Evolutionary conservation across 2,888 invertebrate genomes (phyloP).

Genomic region (Heliconius cydno): DNA sequence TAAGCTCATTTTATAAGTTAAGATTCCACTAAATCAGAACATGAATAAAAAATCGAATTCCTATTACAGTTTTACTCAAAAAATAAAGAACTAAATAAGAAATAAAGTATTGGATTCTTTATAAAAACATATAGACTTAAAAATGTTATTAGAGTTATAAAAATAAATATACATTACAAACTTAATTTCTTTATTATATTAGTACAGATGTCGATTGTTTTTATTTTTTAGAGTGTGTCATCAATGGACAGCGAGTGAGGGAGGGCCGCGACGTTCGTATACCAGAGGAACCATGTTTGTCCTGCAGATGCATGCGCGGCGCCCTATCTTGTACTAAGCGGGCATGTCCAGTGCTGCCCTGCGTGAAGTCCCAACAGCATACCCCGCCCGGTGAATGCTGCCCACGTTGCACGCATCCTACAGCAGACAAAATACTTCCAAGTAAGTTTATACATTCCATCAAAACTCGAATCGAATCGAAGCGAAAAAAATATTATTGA

Average conservation of each 20-base stretch:
- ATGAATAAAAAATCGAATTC: no score
- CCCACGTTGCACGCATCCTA: constrained; percentile 77
- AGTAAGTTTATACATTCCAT: constrained; percentile 55
- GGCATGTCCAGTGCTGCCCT: constrained; percentile 95
- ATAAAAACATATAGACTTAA: neutral
- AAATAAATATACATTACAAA: no score
- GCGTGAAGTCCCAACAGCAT: constrained; percentile 87
- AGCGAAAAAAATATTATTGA: no score
- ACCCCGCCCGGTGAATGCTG: constrained; percentile 93
- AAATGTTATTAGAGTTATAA: neutral
- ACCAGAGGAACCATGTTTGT: constrained; percentile 93
- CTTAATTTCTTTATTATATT: no score
- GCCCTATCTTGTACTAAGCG: constrained; percentile 91
- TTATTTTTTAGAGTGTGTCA: constrained; percentile 87
- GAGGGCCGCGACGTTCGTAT: constrained; percentile 92
- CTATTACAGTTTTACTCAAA: neutral
- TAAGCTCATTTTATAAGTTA: constrained; percentile 51
- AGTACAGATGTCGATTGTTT: constrained; percentile 29
- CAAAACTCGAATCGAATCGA: no score
- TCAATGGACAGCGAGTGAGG: constrained; percentile 92
- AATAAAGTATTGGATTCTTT: neutral
- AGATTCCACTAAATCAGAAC: neutral
- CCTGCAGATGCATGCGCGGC: constrained; percentile 89
- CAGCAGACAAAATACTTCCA: constrained; percentile 77
- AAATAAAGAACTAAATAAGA: neutral